A percentile compares a stretch with the other conserved stretches of the same genome.
These are phyloP conservation scores for Tetragonula clypearis DNA, from an alignment of 1,140 invertebrate species.

Conservation along the genomic window DNA sequence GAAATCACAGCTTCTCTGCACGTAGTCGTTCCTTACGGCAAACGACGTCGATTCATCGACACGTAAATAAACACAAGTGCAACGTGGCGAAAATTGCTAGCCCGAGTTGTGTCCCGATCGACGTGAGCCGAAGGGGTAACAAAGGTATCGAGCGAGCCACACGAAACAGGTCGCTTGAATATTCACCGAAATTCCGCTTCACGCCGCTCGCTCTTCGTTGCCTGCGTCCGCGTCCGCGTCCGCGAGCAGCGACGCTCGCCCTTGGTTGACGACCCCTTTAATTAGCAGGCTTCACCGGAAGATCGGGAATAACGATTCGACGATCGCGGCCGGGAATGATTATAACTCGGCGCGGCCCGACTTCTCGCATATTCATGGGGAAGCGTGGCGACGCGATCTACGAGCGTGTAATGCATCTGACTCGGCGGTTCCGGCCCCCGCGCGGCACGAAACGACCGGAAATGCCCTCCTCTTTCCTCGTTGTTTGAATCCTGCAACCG, in stretches of 20 bases:
- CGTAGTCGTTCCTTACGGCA: not conserved
- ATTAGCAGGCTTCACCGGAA: slow-evolving; percentile 34
- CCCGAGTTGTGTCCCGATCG: slow-evolving; percentile 7
- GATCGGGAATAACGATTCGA: slow-evolving; percentile 49
- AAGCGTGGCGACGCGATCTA: slow-evolving; percentile 39
- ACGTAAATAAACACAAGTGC: slow-evolving; percentile 8
- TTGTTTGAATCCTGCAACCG: not conserved
- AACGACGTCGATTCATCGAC: slow-evolving; percentile 4
- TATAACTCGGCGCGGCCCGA: slow-evolving; percentile 40
- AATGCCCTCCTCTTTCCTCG: not conserved
- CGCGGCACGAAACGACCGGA: slow-evolving; percentile 15
- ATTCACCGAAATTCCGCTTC: slow-evolving; percentile 40
- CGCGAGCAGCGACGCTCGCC: not conserved
- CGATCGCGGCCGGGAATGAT: slow-evolving; percentile 29
- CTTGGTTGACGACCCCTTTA: slow-evolving; percentile 19
- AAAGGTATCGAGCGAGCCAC: slow-evolving; percentile 33
- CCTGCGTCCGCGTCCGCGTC: too few relatives aligned
- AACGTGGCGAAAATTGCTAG: not conserved
- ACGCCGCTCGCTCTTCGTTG: not conserved
- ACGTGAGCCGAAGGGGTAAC: not conserved
- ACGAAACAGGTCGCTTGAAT: slow-evolving; percentile 27
- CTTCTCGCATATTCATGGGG: slow-evolving; percentile 52
- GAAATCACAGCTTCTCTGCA: not conserved
- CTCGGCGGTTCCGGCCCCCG: not conserved
- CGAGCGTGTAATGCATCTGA: slow-evolving; percentile 48